phyloP scores from a whole-genome alignment of 1,140 invertebrate genomes.

The Diachasma alloeum region DNA sequence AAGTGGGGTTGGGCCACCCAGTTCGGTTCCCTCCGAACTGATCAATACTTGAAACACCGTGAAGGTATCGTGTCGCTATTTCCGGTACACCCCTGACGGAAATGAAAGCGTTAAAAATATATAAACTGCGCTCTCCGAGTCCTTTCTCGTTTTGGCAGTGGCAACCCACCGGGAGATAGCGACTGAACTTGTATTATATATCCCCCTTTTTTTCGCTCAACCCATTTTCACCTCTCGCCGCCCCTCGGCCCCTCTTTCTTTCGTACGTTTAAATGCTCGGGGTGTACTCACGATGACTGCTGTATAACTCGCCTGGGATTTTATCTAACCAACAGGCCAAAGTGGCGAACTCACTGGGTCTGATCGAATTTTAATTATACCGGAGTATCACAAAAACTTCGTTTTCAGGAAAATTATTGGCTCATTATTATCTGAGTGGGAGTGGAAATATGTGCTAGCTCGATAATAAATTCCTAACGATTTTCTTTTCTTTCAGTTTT shows the following conservation, averaged over 20 bases:
- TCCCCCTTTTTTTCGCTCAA: constrained; percentile 8
- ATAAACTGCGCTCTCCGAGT: constrained; percentile 30
- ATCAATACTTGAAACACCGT: constrained; percentile 65
- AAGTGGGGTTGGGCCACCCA: constrained; percentile 51
- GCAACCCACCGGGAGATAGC: constrained; percentile 32
- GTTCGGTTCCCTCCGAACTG: constrained; percentile 59
- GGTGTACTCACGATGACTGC: neutral
- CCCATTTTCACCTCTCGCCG: neutral
- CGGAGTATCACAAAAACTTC: constrained; percentile 18
- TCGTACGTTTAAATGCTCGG: neutral
- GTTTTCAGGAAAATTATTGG: neutral
- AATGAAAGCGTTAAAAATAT: constrained; percentile 63
- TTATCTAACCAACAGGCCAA: constrained; percentile 24
- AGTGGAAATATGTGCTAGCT: neutral
- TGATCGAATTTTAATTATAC: constrained; percentile 60
- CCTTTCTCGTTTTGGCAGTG: neutral
- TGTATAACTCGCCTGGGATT: constrained; percentile 4
- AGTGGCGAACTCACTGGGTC: constrained; percentile 28
- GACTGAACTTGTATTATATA: constrained; percentile 37
- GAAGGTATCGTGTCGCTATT: constrained; percentile 62
- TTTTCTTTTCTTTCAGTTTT: neutral
- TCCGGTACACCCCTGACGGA: constrained; percentile 60
- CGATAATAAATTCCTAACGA: neutral
- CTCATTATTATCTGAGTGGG: neutral
- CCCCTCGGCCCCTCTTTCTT: neutral